Conservation (phyloP, 2,888 invertebrate genomes). For the Timema podura region DNA sequence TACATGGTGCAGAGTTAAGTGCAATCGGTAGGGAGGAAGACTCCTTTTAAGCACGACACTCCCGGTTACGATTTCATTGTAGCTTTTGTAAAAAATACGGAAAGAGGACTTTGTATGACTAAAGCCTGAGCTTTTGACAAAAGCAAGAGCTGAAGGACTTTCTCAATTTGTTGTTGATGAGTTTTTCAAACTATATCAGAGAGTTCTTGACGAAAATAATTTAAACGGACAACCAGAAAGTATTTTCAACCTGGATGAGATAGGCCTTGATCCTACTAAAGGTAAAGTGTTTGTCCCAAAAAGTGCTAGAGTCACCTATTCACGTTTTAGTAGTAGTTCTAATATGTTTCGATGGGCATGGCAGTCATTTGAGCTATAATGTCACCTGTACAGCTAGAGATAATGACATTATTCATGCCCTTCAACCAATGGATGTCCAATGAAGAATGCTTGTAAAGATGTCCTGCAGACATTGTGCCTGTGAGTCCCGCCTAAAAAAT, state of each 20-base stretch:
- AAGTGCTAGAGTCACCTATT: constrained; percentile 1
- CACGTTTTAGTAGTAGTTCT: background rate
- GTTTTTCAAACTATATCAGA: constrained; percentile 1
- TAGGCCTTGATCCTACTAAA: constrained; percentile 7
- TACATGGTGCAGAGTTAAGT: constrained; percentile 2
- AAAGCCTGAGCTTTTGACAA: constrained; percentile 10
- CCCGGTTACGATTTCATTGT: constrained; percentile 5
- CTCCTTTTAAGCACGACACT: background rate
- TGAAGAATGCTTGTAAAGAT: no score
- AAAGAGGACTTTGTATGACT: background rate
- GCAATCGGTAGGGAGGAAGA: background rate
- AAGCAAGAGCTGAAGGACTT: background rate
- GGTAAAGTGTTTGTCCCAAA: constrained; percentile 6
- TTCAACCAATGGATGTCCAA: constrained; percentile 1
- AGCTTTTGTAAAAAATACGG: constrained; percentile 1
- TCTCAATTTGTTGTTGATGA: background rate
- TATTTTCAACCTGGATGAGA: constrained; percentile 11
- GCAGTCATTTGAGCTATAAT: constrained; percentile 9
- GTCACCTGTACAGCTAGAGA: constrained; percentile 9
- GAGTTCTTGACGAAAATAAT: background rate
- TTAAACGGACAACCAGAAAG: background rate
- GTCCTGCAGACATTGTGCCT: no score
- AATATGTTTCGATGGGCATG: background rate
- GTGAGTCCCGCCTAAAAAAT: background rate
- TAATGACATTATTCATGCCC: constrained; percentile 3